phyloP scores from a whole-genome alignment of 2,113 vertebrate species.

The Symphodus melops region DNA sequence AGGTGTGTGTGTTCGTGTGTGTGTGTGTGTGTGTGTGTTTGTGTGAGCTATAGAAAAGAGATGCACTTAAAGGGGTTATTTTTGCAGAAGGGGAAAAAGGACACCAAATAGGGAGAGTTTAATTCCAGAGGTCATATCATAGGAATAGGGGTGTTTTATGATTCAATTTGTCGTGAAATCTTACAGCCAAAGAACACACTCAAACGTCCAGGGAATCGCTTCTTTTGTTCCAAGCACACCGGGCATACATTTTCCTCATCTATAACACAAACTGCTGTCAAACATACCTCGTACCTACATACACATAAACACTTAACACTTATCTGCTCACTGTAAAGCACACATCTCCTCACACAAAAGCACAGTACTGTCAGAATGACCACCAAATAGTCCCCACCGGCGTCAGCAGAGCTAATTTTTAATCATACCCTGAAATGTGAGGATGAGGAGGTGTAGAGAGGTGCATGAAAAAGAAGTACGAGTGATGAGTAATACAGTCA shows the following conservation, averaged over 20 bases:
- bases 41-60: neutral
- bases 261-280: neutral
- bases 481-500: conserved; percentile 66
- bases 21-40: no score
- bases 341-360: conserved; percentile 45
- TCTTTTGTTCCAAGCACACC: neutral
- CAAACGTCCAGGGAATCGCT: neutral
- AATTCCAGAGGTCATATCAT: conserved; percentile 14
- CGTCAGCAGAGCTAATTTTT: conserved; percentile 24
- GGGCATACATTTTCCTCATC: conserved; percentile 19
- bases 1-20: conserved; percentile 84
- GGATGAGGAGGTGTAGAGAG: neutral
- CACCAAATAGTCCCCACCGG: conserved; percentile 3
- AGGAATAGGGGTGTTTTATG: conserved; percentile 25
- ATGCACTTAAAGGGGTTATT: conserved; percentile 23
- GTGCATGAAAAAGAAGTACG: conserved; percentile 43
- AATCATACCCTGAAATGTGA: conserved; percentile 3
- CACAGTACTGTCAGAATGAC: conserved; percentile 30
- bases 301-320: neutral
- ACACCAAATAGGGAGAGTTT: conserved; percentile 2
- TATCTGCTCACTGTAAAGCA: conserved; percentile 19
- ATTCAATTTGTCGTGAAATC: neutral
- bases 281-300: conserved; percentile 3
- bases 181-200: conserved; percentile 7
- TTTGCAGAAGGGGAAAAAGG: conserved; percentile 18